Percentiles rank a stretch among this genome's conserved stretches.
Conservation (phyloP, 1,140 invertebrate species). For the Brachystomella parvula region DNA sequence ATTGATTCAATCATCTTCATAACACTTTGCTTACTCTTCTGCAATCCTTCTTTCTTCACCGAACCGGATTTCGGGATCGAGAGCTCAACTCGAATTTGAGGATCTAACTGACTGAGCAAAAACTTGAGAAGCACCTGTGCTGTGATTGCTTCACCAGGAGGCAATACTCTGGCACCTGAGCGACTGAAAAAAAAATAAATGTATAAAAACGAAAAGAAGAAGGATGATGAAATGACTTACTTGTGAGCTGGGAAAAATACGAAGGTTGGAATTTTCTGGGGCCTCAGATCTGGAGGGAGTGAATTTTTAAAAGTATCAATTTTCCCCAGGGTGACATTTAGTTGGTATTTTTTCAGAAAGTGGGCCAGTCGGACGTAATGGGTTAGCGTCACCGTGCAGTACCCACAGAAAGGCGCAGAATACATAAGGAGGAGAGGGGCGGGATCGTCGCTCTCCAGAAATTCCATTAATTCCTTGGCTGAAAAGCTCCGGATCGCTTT, state of each 20-base stretch:
- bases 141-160: constrained; percentile 25
- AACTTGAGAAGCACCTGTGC: constrained; percentile 28
- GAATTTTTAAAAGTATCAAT: constrained; percentile 33
- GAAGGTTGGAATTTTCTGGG: constrained; percentile 31
- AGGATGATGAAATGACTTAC: background rate
- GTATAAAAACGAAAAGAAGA: background rate
- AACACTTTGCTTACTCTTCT: constrained; percentile 19
- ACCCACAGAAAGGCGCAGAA: constrained; percentile 34
- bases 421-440: constrained; percentile 28
- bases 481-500: constrained; percentile 12
- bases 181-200: constrained; percentile 30
- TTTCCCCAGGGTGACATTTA: constrained; percentile 28
- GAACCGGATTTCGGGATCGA: background rate
- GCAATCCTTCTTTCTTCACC: constrained; percentile 3
- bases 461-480: constrained; percentile 12
- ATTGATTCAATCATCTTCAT: constrained; percentile 24
- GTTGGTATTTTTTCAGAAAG: constrained; percentile 24
- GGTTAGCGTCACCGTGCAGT: constrained; percentile 27
- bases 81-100: constrained; percentile 21
- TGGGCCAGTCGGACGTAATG: constrained; percentile 26
- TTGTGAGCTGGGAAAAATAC: constrained; percentile 23
- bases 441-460: background rate
- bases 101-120: constrained; percentile 31
- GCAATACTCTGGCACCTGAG: constrained; percentile 20
- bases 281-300: constrained; percentile 22